Base-by-base conservation (phyloP, 2,113 vertebrate genomes). In the Corythornis cristatus region DNA sequence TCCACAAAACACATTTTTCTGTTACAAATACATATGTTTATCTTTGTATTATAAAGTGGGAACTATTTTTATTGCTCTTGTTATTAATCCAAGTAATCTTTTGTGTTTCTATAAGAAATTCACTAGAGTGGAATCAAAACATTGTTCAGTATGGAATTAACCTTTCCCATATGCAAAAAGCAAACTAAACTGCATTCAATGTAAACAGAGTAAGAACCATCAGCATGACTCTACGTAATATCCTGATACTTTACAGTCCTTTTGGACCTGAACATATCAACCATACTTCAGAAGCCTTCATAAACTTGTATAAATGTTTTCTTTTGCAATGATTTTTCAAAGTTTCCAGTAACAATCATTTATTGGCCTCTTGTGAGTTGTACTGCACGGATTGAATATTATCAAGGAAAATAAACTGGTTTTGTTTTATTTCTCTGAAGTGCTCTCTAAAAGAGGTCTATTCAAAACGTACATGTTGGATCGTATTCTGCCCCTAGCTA, bases 261-360 rank as follows among this genome's bases (percentile, higher is more conserved):
- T 95, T 89, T 93, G 81, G 89, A 91, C 75, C 60, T 74, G 71
- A 94, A 74, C 26, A 10, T 71, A 83, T 93, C 89, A 25, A 48
- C 67, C 79, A 68, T 95, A 88, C 82, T 96, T 96, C 93, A 95
- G 96, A 95, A 96, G 87, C 85, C 48, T 93, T 88, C 87, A 89
- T 95, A 92, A 94, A 93, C 64, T 89, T 96, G 51, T 45, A 77
- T 86, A 95, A 96, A 96, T 91, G 87, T 96, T 96, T 96, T 95
- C 86, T 93, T 96, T 96, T 83, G 67, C 93, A 92, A 93, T 83
- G 75, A 89, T 95, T 93, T 96, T 94, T 96, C 93, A 88, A 83
- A 89, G 82, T 94, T 96, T 96, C 93, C 94, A 93, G 87, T 93
- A 96, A 96, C 78, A 93, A 93, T 93, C 64, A 77, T 91, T 96